A percentile compares a stretch with the other conserved stretches of the same genome.
These are phyloP conservation scores for Uloborus diversus DNA, from an alignment of 1,140 invertebrate genomes.

Conservation along the genomic window DNA sequence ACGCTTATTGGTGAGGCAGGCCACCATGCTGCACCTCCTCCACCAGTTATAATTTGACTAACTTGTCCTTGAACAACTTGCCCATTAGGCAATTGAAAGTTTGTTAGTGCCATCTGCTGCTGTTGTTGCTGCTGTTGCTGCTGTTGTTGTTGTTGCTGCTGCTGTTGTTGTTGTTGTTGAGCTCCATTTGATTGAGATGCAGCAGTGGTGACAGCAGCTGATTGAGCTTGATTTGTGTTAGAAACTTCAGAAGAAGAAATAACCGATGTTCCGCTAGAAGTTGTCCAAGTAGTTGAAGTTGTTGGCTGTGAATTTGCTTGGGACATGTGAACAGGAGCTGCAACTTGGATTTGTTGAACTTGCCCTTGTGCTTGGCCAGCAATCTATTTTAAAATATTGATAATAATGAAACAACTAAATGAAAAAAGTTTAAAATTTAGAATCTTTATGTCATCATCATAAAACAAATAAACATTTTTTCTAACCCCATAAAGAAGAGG, in stretches of 20 bases:
- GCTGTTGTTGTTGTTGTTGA: conserved; percentile 51
- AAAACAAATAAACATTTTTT: no score
- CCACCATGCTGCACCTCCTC: conserved; percentile 47
- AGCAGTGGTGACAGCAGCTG: conserved; percentile 76
- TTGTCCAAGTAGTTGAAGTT: conserved; percentile 66
- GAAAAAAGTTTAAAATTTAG: background rate
- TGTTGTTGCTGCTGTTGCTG: conserved; percentile 22
- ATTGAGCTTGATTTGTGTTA: conserved; percentile 67
- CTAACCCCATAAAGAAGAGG: no score
- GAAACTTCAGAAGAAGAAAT: conserved; percentile 39
- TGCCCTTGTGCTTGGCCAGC: conserved; percentile 70
- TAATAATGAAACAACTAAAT: background rate
- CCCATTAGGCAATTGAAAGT: conserved; percentile 62
- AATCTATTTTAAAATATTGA: conserved; percentile 24
- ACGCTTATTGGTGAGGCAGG: conserved; percentile 57
- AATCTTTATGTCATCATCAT: background rate
- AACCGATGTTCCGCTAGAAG: conserved; percentile 84
- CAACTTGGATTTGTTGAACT: conserved; percentile 63
- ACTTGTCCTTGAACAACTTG: conserved; percentile 61
- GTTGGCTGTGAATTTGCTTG: conserved; percentile 72
- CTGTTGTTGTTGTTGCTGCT: conserved; percentile 12
- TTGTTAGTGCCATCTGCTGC: conserved; percentile 59
- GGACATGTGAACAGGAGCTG: conserved; percentile 65
- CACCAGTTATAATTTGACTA: conserved; percentile 56
- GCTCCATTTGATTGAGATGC: conserved; percentile 71